These are phyloP conservation scores for Epirrhoe tristata DNA, from an alignment of 2,888 invertebrate genomes.

Conservation along the genomic window DNA sequence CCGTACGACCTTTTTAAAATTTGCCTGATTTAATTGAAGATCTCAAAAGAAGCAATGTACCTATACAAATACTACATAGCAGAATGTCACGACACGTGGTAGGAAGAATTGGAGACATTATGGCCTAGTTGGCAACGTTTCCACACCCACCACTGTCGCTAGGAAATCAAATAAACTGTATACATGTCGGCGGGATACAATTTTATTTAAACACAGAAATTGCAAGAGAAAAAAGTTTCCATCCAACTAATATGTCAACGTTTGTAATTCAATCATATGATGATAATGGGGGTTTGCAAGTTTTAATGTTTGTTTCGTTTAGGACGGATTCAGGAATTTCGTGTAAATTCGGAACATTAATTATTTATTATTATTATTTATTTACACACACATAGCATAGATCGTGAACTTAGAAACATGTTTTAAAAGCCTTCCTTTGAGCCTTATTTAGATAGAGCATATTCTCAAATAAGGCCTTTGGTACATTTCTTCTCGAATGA, in stretches of 20 bases:
- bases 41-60: slow-evolving; percentile 50
- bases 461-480: too few species aligned
- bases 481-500: background rate
- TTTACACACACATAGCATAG: too few species aligned
- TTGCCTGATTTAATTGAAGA: too few species aligned
- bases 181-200: slow-evolving; percentile 38
- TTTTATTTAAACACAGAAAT: slow-evolving; percentile 41
- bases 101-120: slow-evolving; percentile 65
- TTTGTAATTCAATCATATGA: background rate
- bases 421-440: too few species aligned
- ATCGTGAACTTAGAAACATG: too few species aligned
- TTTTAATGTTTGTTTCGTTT: too few species aligned
- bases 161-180: slow-evolving; percentile 66
- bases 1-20: too few species aligned
- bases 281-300: too few species aligned
- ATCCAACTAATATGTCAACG: background rate
- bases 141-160: slow-evolving; percentile 64
- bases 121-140: slow-evolving; percentile 78
- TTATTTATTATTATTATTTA: too few species aligned
- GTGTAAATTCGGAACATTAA: too few species aligned
- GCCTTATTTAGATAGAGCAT: too few species aligned
- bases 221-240: slow-evolving; percentile 21
- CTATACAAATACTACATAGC: slow-evolving; percentile 34
- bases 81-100: slow-evolving; percentile 48
- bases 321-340: too few species aligned